Base-by-base conservation (phyloP, 2,797 vertebrate species). In the Perodicticus potto region DNA sequence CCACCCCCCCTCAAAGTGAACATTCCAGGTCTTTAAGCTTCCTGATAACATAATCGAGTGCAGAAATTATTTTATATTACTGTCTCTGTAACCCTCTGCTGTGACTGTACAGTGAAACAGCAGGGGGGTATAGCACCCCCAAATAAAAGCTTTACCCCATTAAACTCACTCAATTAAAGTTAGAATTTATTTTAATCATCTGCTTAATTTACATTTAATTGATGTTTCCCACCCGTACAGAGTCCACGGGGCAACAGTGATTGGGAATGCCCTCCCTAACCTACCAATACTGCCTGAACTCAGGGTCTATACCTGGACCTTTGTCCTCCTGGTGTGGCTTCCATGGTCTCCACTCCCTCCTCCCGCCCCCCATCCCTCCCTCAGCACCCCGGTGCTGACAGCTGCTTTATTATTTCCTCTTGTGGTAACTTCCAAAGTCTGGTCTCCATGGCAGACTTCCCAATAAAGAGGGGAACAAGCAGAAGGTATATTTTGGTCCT, bases 261-360 rank as follows among this genome's bases (percentile, higher is more conserved):
- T 3, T 57, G 20, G 27, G 3, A 23, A 3, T 3, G 3, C 37
- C 25, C 86, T 49, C 59, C 22, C 43, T 17, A 59, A 5, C 43
- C 19, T 22, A 22, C 40, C 17, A 40, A 2, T 0, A 0, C 5
- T 20, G 29, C 53, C 72, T 29, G 5, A 73, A 37, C 0, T 34
- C 45, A 16, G 7, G 22, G 22, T 16, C 55, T n/a, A 10, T n/a
- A 37, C 3, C 3, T 8, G n/a, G 70, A 29, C 20, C 19, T 22
- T 45, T 17, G 25, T 20, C 57, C 25, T 84, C 65, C 22, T 8
- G 65, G 80, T 32, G 11, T 25, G 19, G 23, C 23, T 34, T 69
- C 57, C 49, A 69, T 0, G 0, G 34, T 10, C 34, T 32, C n/a
- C 27, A 4, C 32, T 3, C 49, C 43, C 22, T 72, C 34, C 16